Evolutionary conservation across 1,140 invertebrate genomes (phyloP).

Genomic region (Zaprionus capensis): DNA sequence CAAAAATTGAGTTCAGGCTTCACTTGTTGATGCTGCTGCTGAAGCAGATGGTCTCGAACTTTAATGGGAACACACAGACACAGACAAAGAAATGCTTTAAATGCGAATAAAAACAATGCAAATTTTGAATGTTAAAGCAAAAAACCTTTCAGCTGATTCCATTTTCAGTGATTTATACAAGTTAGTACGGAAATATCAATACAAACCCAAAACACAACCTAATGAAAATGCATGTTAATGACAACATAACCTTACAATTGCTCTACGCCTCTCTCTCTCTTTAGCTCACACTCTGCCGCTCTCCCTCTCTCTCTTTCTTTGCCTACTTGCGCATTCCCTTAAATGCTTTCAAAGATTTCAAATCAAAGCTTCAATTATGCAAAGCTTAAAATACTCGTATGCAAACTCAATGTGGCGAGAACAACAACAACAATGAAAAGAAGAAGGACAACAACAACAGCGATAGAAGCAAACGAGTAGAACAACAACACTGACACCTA

Average conservation of each 20-base stretch:
- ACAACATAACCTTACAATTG: not conserved
- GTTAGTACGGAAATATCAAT: too few species aligned
- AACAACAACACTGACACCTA: slow-evolving; percentile 20
- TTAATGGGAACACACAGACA: not conserved
- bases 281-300: not conserved
- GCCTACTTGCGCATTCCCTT: slow-evolving; percentile 1
- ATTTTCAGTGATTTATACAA: too few species aligned
- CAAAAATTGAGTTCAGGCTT: slow-evolving; percentile 16
- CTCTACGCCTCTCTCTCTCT: not conserved
- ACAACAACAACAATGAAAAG: not conserved
- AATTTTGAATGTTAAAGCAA: not conserved
- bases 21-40: slow-evolving; percentile 44
- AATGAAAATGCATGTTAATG: slow-evolving; percentile 1
- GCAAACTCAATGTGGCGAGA: slow-evolving; percentile 37
- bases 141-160: too few species aligned
- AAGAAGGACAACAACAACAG: slow-evolving; percentile 3
- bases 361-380: slow-evolving; percentile 55
- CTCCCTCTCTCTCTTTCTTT: not conserved
- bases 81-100: not conserved
- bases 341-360: slow-evolving; percentile 38
- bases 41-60: slow-evolving; percentile 12
- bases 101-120: not conserved
- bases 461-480: not conserved
- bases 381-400: slow-evolving; percentile 52
- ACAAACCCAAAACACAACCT: too few species aligned